phyloP scores from a whole-genome alignment of 2,113 vertebrate species.

The Protobothrops flavoviridis region DNA sequence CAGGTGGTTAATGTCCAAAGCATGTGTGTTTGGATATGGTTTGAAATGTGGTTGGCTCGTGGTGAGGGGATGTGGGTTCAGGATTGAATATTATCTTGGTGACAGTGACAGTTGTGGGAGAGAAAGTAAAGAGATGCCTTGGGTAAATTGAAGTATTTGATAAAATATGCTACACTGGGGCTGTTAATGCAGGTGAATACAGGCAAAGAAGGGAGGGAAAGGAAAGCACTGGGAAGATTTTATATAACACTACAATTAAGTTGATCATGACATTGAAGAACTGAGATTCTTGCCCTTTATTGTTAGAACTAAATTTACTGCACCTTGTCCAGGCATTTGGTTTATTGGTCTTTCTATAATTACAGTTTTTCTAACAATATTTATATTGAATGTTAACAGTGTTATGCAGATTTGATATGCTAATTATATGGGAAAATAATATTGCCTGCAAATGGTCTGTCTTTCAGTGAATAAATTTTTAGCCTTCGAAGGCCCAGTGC shows the following conservation, averaged over 20 bases:
- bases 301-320: neutral
- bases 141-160: neutral
- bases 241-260: neutral
- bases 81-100: neutral
- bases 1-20: neutral
- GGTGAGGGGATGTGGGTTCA: neutral
- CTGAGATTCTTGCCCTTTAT: neutral
- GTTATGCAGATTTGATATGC: constrained; percentile 26
- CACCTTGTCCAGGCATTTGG: neutral
- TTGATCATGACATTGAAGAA: neutral
- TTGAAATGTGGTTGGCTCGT: neutral
- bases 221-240: neutral
- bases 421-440: constrained; percentile 28
- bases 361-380: neutral
- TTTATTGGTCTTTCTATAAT: neutral
- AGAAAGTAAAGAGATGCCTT: neutral
- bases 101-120: neutral
- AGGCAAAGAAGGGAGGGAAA: neutral
- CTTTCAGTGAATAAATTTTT: constrained; percentile 86
- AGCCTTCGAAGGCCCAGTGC: constrained; percentile 81
- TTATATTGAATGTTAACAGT: constrained; percentile 27
- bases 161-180: neutral
- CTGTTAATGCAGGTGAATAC: neutral
- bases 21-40: neutral
- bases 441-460: constrained; percentile 56